Evolutionary conservation across 2,797 vertebrate genomes (phyloP), one percentile per base, ranked within the genome.

Genomic region (Acrossocheilus wenchowensis): DNA sequence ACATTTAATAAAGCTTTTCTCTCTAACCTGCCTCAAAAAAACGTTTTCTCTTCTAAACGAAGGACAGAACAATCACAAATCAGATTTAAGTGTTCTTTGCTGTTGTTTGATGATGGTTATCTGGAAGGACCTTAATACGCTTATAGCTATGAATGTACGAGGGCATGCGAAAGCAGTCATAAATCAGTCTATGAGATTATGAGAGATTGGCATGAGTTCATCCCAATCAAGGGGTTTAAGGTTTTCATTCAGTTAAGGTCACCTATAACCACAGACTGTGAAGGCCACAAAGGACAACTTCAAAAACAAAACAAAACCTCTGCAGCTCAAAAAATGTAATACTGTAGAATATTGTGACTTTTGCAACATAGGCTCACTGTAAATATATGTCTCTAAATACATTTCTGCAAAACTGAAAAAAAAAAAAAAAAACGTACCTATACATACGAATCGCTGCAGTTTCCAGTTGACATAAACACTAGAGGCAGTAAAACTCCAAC

Each of bases 141-240:
- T 82, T 88, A 82, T 17, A 60, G 48, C 19, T 45, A 81, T 64
- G n/a, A 60, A 80, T 68, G 17, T 57, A 45, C 9, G 11, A 81
- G 60, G 62, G 39, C 72, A 39, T 54, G 23, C 60, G 26, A 80
- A 88, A 85, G 48, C 69, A 87, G 36, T 78, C 78, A 89, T 86
- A 74, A 84, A 90, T 86, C 90, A 89, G 87, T 71, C 79, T 21
- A 9, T 64, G 43, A 80, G 89, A 86, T 89, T 84, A 84, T 89
- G 89, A 92, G 91, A 93, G 90, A 89, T 90, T 75, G 85, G 88
- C 78, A 83, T 86, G 81, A 48, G 68, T 80, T 89, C 74, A 82
- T 60, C 81, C 23, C 52, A 72, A 84, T 80, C 79, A 84, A 73
- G 43, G 78, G 81, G 88, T 82, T 87, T 26, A 71, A 52, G 6